Conservation (phyloP, 2,888 invertebrate genomes). For the Xanthorhoe designata region DNA sequence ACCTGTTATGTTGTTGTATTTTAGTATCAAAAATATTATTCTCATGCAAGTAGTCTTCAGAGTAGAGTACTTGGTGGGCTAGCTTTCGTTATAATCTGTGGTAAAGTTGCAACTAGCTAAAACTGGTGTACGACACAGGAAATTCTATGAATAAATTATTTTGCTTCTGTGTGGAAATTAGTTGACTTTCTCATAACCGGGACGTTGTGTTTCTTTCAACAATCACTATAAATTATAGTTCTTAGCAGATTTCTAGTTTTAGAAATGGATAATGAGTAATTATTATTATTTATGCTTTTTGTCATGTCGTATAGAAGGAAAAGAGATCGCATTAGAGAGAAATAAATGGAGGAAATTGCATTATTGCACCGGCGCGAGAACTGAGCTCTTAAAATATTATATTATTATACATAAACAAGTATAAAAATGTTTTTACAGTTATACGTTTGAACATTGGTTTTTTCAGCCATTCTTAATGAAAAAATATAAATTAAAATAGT, state of each 20-base stretch:
- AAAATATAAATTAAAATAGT: too few relatives aligned
- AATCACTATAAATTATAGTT: conserved; percentile 23
- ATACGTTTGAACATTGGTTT: too few relatives aligned
- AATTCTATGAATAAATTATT: conserved; percentile 69
- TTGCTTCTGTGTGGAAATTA: conserved; percentile 54
- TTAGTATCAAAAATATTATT: too few relatives aligned
- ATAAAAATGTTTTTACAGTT: too few relatives aligned
- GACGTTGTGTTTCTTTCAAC: conserved; percentile 25
- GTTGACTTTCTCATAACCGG: conserved; percentile 48
- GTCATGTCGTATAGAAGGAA: too few relatives aligned
- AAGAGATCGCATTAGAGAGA: too few relatives aligned
- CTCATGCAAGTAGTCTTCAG: background rate
- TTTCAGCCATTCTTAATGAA: too few relatives aligned
- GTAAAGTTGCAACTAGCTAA: conserved; percentile 24
- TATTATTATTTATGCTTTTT: background rate
- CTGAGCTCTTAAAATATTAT: too few relatives aligned
- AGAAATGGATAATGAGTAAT: background rate
- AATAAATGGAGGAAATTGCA: too few relatives aligned
- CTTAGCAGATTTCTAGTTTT: background rate
- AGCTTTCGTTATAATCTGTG: conserved; percentile 12
- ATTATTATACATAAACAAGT: too few relatives aligned
- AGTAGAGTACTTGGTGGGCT: background rate
- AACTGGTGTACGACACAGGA: conserved; percentile 49
- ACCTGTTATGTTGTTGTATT: too few relatives aligned
- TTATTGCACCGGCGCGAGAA: too few relatives aligned